Evolutionary conservation across 2,888 invertebrate genomes (phyloP), one percentile per base, ranked within the genome.

Genomic region (Portevinia maculata): DNA sequence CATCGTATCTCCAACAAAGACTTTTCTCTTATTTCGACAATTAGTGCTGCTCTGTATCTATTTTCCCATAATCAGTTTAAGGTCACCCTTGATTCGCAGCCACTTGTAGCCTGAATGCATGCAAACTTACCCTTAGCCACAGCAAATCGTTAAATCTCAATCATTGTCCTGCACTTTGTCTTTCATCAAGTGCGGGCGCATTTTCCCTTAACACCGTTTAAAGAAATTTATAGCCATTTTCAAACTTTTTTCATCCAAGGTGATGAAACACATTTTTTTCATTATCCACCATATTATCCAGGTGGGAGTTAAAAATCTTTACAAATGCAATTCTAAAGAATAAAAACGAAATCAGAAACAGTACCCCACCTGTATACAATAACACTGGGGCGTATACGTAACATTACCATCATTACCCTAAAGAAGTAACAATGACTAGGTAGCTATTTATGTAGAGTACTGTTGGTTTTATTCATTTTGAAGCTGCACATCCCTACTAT

Each of bases 351-450:
- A 19, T 32, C 5, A 53, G 15, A 17, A 0, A 24, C 44, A 13
- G 19, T 50, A 48, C 41, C 34, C 15, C 15, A 13, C 28, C 39
- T 21, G 24, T 50, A 28, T 32, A 15, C 13, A 7, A 13, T 7
- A 1, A 13, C 53, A 64, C 64, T 30, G n/a, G 5, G 39, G 6
- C 46, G 39, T 39, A 46, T 17, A 28, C 11, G n/a, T 21, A 34
- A 8, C 32, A 39, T 15, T 21, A 15, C 19, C 52, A 53, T 70
- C 39, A 57, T 21, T 46, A 34, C 32, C 46, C 37, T 64, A 48
- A 37, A 52, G 59, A 75, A 37, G 75, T 75, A 70, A 81, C 81
- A 75, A 75, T n/a, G n/a, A n/a, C n/a, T n/a, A n/a, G n/a, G 70
- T 65, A 53, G 44, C 17, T 24, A 69, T n/a, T n/a, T n/a, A n/a